Evolutionary conservation across 2,113 vertebrate species (phyloP).

Genomic region (Engraulis encrasicolus): DNA sequence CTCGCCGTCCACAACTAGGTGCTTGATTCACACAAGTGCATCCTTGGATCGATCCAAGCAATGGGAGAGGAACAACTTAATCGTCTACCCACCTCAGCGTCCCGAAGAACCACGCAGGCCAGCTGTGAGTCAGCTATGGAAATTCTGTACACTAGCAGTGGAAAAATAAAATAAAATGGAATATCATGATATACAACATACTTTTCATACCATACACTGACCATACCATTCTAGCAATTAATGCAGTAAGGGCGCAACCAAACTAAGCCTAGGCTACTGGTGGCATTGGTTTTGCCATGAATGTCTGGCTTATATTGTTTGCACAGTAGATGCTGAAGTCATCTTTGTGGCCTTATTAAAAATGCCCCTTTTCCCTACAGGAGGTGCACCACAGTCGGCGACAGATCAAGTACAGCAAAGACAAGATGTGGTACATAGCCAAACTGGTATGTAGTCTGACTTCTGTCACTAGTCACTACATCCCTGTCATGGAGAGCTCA

Average conservation of each 20-base stretch:
- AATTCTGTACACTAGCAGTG: background rate
- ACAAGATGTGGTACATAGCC: constrained; percentile 99
- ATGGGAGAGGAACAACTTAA: constrained; percentile 89
- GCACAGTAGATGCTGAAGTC: too few relatives aligned
- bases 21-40: constrained; percentile 78
- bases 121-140: constrained; percentile 78
- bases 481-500: background rate
- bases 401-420: constrained; percentile 96
- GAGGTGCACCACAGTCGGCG: constrained; percentile 89
- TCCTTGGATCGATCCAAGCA: constrained; percentile 61
- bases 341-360: background rate
- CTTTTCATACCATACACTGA: too few relatives aligned
- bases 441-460: constrained; percentile 82
- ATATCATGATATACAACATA: too few relatives aligned
- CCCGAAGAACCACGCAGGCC: constrained; percentile 86
- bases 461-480: background rate
- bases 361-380: constrained; percentile 65
- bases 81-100: constrained; percentile 85
- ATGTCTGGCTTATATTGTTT: too few relatives aligned
- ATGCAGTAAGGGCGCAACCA: too few relatives aligned
- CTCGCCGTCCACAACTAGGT: constrained; percentile 67
- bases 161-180: too few relatives aligned
- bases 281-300: too few relatives aligned
- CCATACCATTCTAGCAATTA: too few relatives aligned
- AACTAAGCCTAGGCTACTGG: too few relatives aligned